A percentile compares a stretch with the other conserved stretches of the same genome.
These are phyloP conservation scores for Trichogramma pretiosum DNA, from an alignment of 1,140 invertebrate species.

Conservation along the genomic window DNA sequence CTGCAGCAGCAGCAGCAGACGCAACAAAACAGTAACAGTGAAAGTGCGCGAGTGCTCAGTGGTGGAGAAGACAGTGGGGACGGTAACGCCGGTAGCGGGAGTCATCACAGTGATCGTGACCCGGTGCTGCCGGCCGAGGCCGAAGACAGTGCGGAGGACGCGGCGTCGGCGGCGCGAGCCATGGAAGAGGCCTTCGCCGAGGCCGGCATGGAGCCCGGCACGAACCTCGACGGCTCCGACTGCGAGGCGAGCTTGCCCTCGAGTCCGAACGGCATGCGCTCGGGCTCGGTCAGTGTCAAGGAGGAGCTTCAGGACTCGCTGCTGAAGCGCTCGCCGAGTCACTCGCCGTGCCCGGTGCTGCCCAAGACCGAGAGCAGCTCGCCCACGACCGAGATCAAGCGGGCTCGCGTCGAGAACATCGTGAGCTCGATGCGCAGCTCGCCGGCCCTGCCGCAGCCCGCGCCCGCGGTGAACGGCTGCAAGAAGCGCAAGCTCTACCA, in stretches of 20 bases:
- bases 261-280: conserved; percentile 49
- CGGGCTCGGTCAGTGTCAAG: conserved; percentile 47
- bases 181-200: conserved; percentile 53
- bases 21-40: conserved; percentile 34
- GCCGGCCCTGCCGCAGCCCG: conserved; percentile 52
- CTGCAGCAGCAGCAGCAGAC: conserved; percentile 29
- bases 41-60: conserved; percentile 44
- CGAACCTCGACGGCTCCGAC: conserved; percentile 58
- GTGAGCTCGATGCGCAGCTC: conserved; percentile 84
- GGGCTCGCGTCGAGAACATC: conserved; percentile 88
- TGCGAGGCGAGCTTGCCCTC: conserved; percentile 55
- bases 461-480: conserved; percentile 73
- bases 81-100: conserved; percentile 36
- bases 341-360: conserved; percentile 38
- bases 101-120: conserved; percentile 29
- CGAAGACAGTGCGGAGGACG: conserved; percentile 51
- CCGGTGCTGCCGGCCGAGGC: conserved; percentile 52
- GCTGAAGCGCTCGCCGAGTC: conserved; percentile 41
- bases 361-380: conserved; percentile 38
- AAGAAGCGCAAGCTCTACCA: conserved; percentile 96
- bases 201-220: conserved; percentile 48
- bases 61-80: conserved; percentile 42
- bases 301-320: conserved; percentile 59
- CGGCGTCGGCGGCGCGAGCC: conserved; percentile 49
- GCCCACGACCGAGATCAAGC: conserved; percentile 66